Evolutionary conservation across 2,797 vertebrate genomes (phyloP), one percentile per base, ranked within the genome.

Genomic region (Vipera latastei): DNA sequence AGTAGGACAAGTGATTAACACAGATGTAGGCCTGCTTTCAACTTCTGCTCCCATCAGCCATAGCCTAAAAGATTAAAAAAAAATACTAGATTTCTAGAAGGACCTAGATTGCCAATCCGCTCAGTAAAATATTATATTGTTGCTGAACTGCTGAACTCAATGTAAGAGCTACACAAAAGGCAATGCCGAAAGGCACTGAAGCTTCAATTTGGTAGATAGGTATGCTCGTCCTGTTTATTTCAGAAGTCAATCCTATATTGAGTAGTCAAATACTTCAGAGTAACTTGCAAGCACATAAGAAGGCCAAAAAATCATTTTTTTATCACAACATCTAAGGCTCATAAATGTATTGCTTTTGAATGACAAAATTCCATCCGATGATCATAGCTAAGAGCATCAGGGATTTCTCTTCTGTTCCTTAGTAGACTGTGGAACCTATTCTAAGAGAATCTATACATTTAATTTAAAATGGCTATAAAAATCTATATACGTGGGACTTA

Each of bases 1-100:
- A 96, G 59, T 78, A 69, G 91, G 11, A 93, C 55, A 26, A 53
- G 3, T 1, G 25, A 53, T 51, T 90, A 91, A 94, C 93, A 90
- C 94, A 91, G 95, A 94, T 53, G 59, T 56, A 83, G 38, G 38
- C 38, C 73, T 78, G 20, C 73, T 83, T 83, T 48, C 73, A 83
- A 25, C 20, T 48, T 83, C 38, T 22, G 38, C 8, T 83, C 38
- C 32, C 73, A 69, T 32, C 63, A 69, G n/a, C 13, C 13, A 48
- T 44, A 78, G 18, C 18, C 73, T 44, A 83, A 44, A 44, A 3
- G 32, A 44, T 20, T 20, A 78, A 53, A 44, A 78, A 32, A 44
- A 44, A 9, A 78, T 78, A 22, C 7, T 32, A 73, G 32, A 38
- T 18, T 73, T 73, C 69, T 73, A 73, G 16, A 73, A 73, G 32